Conservation (phyloP, 1,140 invertebrate genomes). For the Drosophila pallidifrons region DNA sequence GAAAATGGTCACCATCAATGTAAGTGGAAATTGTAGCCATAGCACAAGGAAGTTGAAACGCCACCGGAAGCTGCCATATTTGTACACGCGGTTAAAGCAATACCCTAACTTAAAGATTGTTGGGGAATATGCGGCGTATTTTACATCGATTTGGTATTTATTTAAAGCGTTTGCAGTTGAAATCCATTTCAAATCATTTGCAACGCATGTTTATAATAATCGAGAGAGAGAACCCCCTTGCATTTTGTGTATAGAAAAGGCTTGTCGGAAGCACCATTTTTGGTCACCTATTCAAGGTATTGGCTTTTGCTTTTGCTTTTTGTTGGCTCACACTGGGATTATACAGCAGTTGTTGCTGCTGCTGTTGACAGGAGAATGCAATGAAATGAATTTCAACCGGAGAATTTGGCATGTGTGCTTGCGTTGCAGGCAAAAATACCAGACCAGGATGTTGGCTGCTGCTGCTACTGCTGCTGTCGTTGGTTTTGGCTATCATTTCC, state of each 20-base stretch:
- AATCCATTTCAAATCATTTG: too few species aligned
- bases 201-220: neutral
- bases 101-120: neutral
- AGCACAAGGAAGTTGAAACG: conserved; percentile 59
- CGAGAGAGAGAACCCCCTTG: neutral
- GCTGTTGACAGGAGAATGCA: conserved; percentile 35
- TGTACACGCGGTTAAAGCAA: conserved; percentile 45
- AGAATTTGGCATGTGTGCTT: conserved; percentile 31
- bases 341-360: conserved; percentile 11
- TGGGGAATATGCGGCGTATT: neutral
- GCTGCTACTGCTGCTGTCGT: conserved; percentile 6
- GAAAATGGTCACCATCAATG: conserved; percentile 49
- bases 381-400: conserved; percentile 42
- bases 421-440: conserved; percentile 31
- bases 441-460: neutral
- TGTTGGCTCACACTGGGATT: neutral
- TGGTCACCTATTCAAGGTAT: conserved; percentile 13
- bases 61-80: conserved; percentile 70
- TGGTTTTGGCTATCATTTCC: conserved; percentile 34
- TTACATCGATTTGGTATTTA: too few species aligned
- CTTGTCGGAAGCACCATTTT: conserved; percentile 24
- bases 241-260: conserved; percentile 25
- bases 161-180: too few species aligned
- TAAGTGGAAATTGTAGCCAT: conserved; percentile 62
- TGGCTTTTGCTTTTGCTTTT: neutral